phyloP scores from a whole-genome alignment of 2,797 vertebrate species.

The Setipinna tenuifilis region DNA sequence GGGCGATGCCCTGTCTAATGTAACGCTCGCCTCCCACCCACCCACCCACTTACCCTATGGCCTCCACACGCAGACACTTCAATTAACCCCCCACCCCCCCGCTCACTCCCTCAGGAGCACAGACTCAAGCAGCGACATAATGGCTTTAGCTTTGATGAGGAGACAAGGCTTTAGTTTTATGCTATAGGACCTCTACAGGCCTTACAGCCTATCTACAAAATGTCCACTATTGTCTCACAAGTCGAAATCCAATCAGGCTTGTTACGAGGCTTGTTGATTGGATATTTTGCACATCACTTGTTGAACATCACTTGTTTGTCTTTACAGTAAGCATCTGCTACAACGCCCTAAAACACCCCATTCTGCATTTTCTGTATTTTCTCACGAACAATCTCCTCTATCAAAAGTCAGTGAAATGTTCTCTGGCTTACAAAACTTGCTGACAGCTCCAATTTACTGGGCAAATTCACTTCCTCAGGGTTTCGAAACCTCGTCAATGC shows the following conservation, averaged over 20 bases:
- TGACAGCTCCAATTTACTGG: background rate
- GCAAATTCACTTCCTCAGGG: background rate
- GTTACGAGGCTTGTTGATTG: no score
- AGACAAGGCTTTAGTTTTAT: background rate
- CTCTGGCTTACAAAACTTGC: background rate
- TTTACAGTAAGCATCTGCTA: no score
- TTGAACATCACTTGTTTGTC: no score
- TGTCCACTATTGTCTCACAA: no score
- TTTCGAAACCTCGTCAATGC: background rate
- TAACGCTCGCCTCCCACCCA: background rate
- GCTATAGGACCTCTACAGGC: background rate
- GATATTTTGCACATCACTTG: no score
- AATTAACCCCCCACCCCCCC: background rate
- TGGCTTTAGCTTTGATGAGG: background rate
- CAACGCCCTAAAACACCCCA: no score
- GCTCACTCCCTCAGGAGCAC: background rate
- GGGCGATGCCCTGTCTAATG: background rate
- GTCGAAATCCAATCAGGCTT: no score
- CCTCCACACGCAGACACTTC: no score
- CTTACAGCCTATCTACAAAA: no score
- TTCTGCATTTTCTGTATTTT: background rate
- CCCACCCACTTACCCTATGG: background rate
- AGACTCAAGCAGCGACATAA: background rate
- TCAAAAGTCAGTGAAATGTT: background rate
- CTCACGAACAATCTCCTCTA: background rate